These are phyloP conservation scores for Cinara cedri DNA, from an alignment of 2,888 invertebrate genomes.

Conservation along the genomic window DNA sequence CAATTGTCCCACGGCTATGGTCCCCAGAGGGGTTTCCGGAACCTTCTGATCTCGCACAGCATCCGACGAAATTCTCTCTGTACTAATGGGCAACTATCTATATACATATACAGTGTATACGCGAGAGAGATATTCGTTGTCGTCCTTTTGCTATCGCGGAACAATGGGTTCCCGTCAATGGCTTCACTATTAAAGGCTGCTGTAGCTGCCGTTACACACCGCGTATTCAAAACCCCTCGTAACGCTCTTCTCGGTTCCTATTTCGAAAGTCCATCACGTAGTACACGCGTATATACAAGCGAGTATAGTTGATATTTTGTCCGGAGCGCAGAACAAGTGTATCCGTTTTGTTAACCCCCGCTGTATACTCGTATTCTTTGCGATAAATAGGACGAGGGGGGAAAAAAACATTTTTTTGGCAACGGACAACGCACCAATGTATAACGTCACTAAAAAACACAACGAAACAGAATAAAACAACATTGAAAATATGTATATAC, in stretches of 20 bases:
- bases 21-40: conserved; percentile 3
- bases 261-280: neutral
- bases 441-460: neutral
- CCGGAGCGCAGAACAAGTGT: neutral
- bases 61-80: conserved; percentile 10
- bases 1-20: conserved; percentile 7
- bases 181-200: conserved; percentile 9
- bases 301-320: neutral
- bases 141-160: conserved; percentile 5
- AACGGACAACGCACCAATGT: neutral
- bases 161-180: conserved; percentile 22
- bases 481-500: neutral
- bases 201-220: too few relatives aligned
- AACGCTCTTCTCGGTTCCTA: conserved; percentile 5
- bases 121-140: neutral
- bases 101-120: neutral
- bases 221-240: neutral
- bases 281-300: too few relatives aligned
- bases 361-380: neutral
- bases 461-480: neutral
- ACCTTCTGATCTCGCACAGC: conserved; percentile 14
- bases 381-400: neutral
- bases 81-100: conserved; percentile 16
- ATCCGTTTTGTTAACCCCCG: neutral
- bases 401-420: neutral